Percentiles rank a stretch among this genome's conserved stretches.
Evolutionary conservation across 2,797 vertebrate genomes (phyloP).

Genomic region (Chelonia mydas): DNA sequence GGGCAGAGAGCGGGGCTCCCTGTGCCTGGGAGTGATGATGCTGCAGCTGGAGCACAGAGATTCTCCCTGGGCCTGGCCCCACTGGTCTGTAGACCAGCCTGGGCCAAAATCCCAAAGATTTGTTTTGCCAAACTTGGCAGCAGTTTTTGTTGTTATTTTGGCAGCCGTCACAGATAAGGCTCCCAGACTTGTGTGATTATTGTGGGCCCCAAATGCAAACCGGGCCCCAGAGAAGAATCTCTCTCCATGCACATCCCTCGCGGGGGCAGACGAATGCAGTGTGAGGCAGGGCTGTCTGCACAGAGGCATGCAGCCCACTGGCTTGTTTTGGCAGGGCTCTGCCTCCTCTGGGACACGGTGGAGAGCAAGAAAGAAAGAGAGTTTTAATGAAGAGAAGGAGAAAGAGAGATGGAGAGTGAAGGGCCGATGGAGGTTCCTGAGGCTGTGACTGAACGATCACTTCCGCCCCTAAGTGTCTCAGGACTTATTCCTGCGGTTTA

Average conservation of each 20-base stretch:
- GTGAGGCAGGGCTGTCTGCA: neutral
- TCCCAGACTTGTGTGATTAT: neutral
- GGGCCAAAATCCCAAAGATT: neutral
- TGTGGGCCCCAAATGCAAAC: neutral
- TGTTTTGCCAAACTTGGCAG: too few species aligned
- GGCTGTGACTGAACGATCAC: neutral
- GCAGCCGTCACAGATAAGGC: neutral
- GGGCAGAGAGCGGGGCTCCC: too few species aligned
- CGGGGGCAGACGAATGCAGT: neutral
- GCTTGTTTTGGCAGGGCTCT: neutral
- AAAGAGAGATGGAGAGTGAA: neutral
- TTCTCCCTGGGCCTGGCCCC: too few species aligned
- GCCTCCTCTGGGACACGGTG: neutral
- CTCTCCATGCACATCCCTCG: neutral
- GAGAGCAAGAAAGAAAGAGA: neutral
- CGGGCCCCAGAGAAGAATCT: neutral
- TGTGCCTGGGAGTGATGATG: too few species aligned
- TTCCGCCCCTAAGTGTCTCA: neutral
- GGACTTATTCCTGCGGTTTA: neutral
- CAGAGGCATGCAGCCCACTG: neutral
- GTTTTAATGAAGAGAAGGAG: neutral
- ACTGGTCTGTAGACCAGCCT: neutral
- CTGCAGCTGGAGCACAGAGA: too few species aligned
- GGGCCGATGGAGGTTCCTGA: neutral
- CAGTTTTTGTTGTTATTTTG: neutral